Base-by-base conservation (phyloP, 2,888 invertebrate species). In the Drosophila nigricruria region DNA sequence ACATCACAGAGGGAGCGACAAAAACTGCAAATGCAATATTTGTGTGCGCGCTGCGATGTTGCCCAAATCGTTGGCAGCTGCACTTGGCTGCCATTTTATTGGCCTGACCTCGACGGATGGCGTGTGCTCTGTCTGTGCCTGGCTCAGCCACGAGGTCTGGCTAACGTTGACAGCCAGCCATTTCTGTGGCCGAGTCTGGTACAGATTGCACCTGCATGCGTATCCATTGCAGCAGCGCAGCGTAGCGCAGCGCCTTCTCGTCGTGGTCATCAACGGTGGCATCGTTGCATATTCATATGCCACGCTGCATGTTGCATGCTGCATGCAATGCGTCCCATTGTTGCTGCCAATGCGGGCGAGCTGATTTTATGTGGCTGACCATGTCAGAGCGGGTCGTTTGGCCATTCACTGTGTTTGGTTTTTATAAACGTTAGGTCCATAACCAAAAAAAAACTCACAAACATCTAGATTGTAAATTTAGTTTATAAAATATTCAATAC, bases 141-240 rank as follows among this genome's bases (percentile, higher is more conserved):
- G 56, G 30, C 20, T 38, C 20, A 27, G 74, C 70, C 74, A 53
- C 71, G 67, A 68, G 59, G 69, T 73, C 62, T 53, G 69, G 71
- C 56, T 47, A 69, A 77, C 77, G 79, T 67, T 82, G 85, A 85
- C 82, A 80, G 66, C 66, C 63, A 18, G 58, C 43, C 60, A 42
- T 66, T 52, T 40, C 71, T 70, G 73, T 30, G 61, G 61, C 40
- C 78, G 65, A 59, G 64, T 77, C 85, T 77, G 77, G 53, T 82
- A 64, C 82, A 84, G 83, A 86, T 86, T 83, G 80, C 83, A 86
- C 83, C 86, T 84, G 84, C 82, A 76, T 81, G 80, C 71, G 76
- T 81, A 70, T 80, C 79, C 82, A 70, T 43, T 57, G 70, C 68
- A 70, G 67, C 52, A 12, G n/a, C 52, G 50, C 34, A n/a, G n/a